Base-by-base conservation (phyloP, 2,888 invertebrate species). In the Dasypogon diadema region DNA sequence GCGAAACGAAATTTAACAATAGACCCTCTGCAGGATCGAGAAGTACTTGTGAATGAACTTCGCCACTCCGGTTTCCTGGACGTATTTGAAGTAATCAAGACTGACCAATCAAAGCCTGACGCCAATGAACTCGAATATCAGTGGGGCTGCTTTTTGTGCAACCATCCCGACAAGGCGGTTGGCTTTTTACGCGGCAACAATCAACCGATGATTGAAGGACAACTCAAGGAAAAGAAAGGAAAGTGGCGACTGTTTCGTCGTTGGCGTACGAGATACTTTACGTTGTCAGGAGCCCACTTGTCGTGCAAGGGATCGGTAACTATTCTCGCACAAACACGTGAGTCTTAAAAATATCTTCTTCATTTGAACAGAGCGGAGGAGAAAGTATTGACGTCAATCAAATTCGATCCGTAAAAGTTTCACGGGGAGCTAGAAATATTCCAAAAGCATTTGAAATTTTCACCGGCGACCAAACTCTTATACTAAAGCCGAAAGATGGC, bases 361-460 rank as follows among this genome's bases (percentile, higher is more conserved):
- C 37, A n/a, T 48, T 63, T 26, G 55, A 77, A 80, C 79, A 95
- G 95, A 93, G 94, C 83, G 94, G 94, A 77, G 95, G 92, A 77
- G 92, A 92, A 83, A 92, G 92, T 82, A 94, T 98, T 80, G 96
- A 97, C 84, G 92, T 98, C 14, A 94, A 96, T 85, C 95, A 96
- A 86, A 97, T 98, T 79, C 91, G 96, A 12, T 96, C 95, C 42
- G 97, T 98, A n/a, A 94, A 97, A 83, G 97, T 97, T 10, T 93
- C 96, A 0, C 89, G 95, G 65, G 94, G 96, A 73, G 95, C 96
- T 8, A 89, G 97, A 73, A 95, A 96, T 87, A 96, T 97, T 81
- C 97, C 97, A 21, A 96, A 96, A 85, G 97, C 97, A 0, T 98
- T 98, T 88, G 97, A 98, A 88, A 97, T 98, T 81, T 98, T 97